Conservation (phyloP, 2,888 invertebrate species). For the Taenaris catops region DNA sequence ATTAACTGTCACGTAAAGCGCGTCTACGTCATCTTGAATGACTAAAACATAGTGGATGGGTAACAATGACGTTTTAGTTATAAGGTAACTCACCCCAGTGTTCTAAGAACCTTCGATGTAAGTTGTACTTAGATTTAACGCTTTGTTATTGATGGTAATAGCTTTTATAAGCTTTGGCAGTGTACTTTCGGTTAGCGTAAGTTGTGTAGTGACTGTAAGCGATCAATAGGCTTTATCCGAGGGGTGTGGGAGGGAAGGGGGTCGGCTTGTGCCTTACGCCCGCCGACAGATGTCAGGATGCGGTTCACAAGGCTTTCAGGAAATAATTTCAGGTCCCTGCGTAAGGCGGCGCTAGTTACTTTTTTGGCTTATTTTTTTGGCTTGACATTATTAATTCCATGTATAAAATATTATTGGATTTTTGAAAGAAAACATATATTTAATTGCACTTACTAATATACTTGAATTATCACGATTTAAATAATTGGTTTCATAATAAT, state of each 20-base stretch:
- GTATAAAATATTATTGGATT: too few relatives aligned
- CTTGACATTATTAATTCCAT: too few relatives aligned
- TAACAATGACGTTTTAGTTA: constrained; percentile 33
- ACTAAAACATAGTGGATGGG: constrained; percentile 33
- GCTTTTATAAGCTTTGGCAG: constrained; percentile 44
- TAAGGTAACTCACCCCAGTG: constrained; percentile 44
- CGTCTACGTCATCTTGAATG: constrained; percentile 46
- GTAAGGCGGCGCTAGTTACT: constrained; percentile 32
- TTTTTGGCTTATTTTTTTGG: too few relatives aligned
- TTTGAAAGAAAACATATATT: too few relatives aligned
- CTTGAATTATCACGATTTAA: too few relatives aligned
- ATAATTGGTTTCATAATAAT: too few relatives aligned
- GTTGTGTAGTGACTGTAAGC: constrained; percentile 49
- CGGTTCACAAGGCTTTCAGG: constrained; percentile 25
- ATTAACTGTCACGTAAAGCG: constrained; percentile 9
- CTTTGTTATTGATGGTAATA: constrained; percentile 39
- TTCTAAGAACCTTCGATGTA: constrained; percentile 16
- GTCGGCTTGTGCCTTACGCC: constrained; percentile 33
- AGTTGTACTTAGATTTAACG: constrained; percentile 43
- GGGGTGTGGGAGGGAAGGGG: constrained; percentile 29
- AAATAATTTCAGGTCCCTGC: constrained; percentile 31
- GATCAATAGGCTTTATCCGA: constrained; percentile 59
- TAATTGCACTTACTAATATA: too few relatives aligned
- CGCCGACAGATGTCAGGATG: constrained; percentile 60
- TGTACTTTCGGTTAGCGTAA: constrained; percentile 56